Evolutionary conservation across 2,888 invertebrate species (phyloP), one percentile per base, ranked within the genome.

Genomic region (Kryphioiulus occultus): DNA sequence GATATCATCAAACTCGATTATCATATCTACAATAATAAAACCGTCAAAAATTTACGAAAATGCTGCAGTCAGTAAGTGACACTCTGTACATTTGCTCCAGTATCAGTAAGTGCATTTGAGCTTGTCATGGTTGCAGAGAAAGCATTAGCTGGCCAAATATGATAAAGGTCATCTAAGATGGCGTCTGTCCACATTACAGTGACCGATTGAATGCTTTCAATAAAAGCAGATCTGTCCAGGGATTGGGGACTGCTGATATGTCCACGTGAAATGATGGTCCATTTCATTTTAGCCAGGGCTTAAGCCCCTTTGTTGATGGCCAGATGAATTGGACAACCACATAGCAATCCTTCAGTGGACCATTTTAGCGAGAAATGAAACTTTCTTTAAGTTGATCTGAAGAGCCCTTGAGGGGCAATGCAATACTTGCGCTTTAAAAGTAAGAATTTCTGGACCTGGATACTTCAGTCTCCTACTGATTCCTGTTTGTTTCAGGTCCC

Each of bases 321-420:
- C 53, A 59, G 53, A 17, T 59, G 53, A 59, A n/a, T n/a, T 59
- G 53, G 53, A 59, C 53, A 59, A n/a, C 53, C n/a, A n/a, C n/a
- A 7, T n/a, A 19, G 53, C 53, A 59, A 59, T 59, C 53, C 53
- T 59, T 59, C 53, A 59, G n/a, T 59, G 19, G 53, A n/a, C 53
- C 53, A 59, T 59, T 59, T 59, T n/a, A 59, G 53, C 53, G 53
- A 59, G 53, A 59, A 59, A 59, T 59, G n/a, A 59, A 59, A 59
- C 53, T 59, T 59, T 59, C n/a, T n/a, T n/a, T 4, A 19, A 59
- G n/a, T 59, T n/a, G 19, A 19, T 17, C 53, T n/a, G 7, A 59
- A 59, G 53, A 59, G 19, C 53, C n/a, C n/a, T 59, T 59, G 53
- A 59, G n/a, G 53, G 19, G 53, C 53, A 7, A 47, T 47, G n/a